Base-by-base conservation (phyloP, 2,797 vertebrate genomes). In the Antrozous pallidus region DNA sequence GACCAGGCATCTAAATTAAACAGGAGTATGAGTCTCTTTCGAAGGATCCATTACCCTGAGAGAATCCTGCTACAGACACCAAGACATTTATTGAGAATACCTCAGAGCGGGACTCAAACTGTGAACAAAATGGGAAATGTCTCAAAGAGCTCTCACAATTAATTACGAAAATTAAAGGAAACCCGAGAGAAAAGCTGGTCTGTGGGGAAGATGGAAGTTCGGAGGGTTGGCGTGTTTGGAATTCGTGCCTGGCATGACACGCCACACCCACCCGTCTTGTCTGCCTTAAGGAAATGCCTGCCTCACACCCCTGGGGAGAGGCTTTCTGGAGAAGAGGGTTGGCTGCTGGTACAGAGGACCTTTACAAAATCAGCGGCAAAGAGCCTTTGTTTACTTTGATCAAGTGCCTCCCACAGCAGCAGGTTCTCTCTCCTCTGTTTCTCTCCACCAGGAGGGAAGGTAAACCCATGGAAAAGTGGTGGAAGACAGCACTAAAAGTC, bases 51-150 rank as follows among this genome's bases (percentile, higher is more conserved):
- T 95, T 90, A 92, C 84, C 63, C 45, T 42, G 88, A 70, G 94
- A 96, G 90, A 90, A 94, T 95, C 93, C 95, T 13, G 7, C 78
- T 9, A 67, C 91, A 97, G 95, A 91, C 45, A 74, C 83, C 71
- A 56, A 51, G 84, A 45, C 94, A 87, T 96, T 95, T 97, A 96
- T 47, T 78, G 92, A 94, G 95, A 96, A 94, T 20, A 94, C 88
- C 95, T 95, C 96, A 47, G 96, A 96, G 81, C 56, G 28, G 91
- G 91, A 82, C n/a, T 96, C 97, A 97, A 91, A 97, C 96, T 97
- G 96, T 95, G 97, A 96, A 86, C 77, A 69, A 97, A 96, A 97
- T 96, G 96, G 94, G 94, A 96, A 96, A 95, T 74, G 90, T 96
- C 96, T 95, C 90, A 40, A 93, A 92, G 93, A 96, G 91, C 75